phyloP scores from a whole-genome alignment of 2,888 invertebrate genomes.

The Scaptomyza caliginosa region DNA sequence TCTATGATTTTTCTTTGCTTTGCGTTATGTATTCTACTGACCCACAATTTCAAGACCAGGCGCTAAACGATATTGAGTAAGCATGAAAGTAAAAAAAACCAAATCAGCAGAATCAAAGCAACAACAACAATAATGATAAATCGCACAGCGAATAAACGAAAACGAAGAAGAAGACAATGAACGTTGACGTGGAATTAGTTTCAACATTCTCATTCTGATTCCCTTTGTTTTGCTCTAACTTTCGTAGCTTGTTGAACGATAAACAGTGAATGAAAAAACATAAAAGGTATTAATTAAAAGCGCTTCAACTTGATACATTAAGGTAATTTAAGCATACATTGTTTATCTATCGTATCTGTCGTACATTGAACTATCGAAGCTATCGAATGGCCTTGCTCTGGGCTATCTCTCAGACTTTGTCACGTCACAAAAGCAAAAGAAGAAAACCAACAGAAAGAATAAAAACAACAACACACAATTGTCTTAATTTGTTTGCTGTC shows the following conservation, averaged over 20 bases:
- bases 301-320: background rate
- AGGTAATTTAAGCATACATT: too few relatives aligned
- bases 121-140: background rate
- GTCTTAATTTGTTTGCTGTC: slow-evolving; percentile 30
- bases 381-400: slow-evolving; percentile 17
- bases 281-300: slow-evolving; percentile 18
- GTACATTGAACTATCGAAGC: background rate
- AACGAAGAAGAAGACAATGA: slow-evolving; percentile 7
- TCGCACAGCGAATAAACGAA: background rate
- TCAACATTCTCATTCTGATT: background rate
- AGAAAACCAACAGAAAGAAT: background rate
- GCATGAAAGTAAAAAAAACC: slow-evolving; percentile 6
- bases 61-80: slow-evolving; percentile 43
- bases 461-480: slow-evolving; percentile 15
- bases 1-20: slow-evolving; percentile 8
- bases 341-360: too few relatives aligned
- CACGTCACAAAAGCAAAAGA: background rate
- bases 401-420: background rate
- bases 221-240: slow-evolving; percentile 9
- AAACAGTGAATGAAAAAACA: too few relatives aligned
- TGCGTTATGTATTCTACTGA: slow-evolving; percentile 65
- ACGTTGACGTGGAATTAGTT: slow-evolving; percentile 1
- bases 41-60: slow-evolving; percentile 52
- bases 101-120: slow-evolving; percentile 9
- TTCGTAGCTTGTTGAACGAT: slow-evolving; percentile 5